These are phyloP conservation scores for Enhydra lutris DNA, from an alignment of 2,113 vertebrate genomes.

Conservation along the genomic window DNA sequence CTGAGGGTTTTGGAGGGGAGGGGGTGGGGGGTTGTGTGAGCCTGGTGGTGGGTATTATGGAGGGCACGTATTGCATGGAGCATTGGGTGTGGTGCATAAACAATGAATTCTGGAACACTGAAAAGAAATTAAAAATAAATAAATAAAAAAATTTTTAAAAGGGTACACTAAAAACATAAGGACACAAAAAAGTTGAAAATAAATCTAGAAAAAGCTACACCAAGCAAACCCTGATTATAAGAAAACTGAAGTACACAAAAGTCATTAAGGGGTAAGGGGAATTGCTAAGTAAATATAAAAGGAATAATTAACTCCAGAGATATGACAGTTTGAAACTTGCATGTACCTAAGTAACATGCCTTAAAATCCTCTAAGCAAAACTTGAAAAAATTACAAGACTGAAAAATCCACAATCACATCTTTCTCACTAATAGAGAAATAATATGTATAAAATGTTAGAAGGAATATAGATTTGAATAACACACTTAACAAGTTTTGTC, in stretches of 20 bases:
- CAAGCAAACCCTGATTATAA: neutral
- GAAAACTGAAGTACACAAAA: neutral
- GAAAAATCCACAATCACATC: neutral
- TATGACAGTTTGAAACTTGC: neutral
- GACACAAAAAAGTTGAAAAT: neutral
- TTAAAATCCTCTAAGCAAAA: neutral
- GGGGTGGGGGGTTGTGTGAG: no score
- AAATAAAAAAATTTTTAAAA: neutral
- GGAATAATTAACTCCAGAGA: neutral
- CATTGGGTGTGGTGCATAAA: no score
- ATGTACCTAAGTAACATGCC: neutral
- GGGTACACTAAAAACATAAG: neutral
- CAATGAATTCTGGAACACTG: no score
- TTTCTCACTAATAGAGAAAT: neutral
- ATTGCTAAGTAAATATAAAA: neutral
- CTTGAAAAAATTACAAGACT: neutral
- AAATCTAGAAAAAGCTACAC: neutral
- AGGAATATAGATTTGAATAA: neutral
- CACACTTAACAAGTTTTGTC: neutral
- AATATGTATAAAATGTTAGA: neutral
- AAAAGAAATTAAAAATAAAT: no score
- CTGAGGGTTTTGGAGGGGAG: no score
- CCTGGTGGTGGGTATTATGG: no score
- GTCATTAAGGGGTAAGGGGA: neutral
- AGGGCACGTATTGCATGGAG: no score